Evolutionary conservation across 2,113 vertebrate genomes (phyloP).

Genomic region (Chascanopsetta lugubris): DNA sequence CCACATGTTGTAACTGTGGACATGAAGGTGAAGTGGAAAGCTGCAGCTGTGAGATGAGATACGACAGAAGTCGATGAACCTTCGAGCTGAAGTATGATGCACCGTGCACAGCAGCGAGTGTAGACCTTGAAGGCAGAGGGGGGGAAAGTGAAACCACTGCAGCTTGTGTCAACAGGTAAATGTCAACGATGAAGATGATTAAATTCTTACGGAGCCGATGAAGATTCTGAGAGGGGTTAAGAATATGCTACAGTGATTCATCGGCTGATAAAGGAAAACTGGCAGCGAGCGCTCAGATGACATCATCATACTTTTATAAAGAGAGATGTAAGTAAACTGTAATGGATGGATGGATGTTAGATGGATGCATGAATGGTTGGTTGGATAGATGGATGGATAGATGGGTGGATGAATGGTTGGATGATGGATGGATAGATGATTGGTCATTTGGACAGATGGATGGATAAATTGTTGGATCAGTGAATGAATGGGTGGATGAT

Average conservation of each 20-base stretch:
- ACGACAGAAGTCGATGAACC: not conserved
- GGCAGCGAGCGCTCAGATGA: not conserved
- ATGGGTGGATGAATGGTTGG: no score
- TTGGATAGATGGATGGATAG: no score
- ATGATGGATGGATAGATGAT: no score
- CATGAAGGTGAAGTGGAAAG: slow-evolving; percentile 51
- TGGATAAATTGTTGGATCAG: no score
- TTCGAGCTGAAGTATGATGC: not conserved
- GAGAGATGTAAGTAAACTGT: not conserved
- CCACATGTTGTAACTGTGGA: not conserved
- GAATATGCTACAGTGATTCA: not conserved
- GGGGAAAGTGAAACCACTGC: not conserved
- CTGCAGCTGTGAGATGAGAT: not conserved
- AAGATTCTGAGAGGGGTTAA: not conserved
- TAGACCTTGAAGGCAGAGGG: not conserved
- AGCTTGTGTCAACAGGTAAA: not conserved
- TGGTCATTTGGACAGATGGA: no score
- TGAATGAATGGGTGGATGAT: no score
- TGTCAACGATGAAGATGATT: not conserved
- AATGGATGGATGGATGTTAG: no score
- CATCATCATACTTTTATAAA: not conserved
- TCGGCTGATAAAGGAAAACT: not conserved
- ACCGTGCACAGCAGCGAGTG: not conserved
- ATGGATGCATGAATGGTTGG: no score
- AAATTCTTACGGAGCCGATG: not conserved